Evolutionary conservation across 2,888 invertebrate genomes (phyloP).

Genomic region (Shargacucullia verbasci): DNA sequence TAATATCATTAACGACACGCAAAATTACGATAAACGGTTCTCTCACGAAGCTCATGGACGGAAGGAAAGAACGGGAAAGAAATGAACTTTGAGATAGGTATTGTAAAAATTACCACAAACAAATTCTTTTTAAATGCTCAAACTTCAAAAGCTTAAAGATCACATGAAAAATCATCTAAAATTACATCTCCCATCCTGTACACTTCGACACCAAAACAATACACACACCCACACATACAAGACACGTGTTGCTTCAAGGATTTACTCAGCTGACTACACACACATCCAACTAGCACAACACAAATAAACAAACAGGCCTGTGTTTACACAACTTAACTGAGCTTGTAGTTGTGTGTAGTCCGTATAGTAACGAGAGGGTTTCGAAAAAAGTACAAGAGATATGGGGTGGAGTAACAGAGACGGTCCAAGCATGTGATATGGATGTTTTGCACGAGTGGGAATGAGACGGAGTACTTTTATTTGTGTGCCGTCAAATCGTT

Average conservation of each 20-base stretch:
- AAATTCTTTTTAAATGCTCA: slow-evolving; percentile 30
- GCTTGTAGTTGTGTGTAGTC: slow-evolving; percentile 64
- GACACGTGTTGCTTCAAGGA: slow-evolving; percentile 68
- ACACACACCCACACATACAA: slow-evolving; percentile 59
- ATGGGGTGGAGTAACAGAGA: slow-evolving; percentile 72
- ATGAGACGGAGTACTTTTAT: slow-evolving; percentile 65
- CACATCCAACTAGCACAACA: slow-evolving; percentile 63
- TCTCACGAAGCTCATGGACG: background rate
- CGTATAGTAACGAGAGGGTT: slow-evolving; percentile 79
- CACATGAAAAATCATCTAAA: slow-evolving; percentile 57
- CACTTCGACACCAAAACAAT: slow-evolving; percentile 66
- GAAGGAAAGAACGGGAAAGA: no score
- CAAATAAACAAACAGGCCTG: slow-evolving; percentile 70
- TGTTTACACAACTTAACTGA: slow-evolving; percentile 64
- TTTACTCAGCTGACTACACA: slow-evolving; percentile 82
- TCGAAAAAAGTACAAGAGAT: slow-evolving; percentile 83
- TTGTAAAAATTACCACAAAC: slow-evolving; percentile 32
- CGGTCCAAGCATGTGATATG: slow-evolving; percentile 49
- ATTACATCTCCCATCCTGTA: slow-evolving; percentile 57
- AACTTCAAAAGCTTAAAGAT: slow-evolving; percentile 40
- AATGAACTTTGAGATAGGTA: background rate
- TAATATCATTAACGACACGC: no score
- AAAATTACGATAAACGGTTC: background rate
- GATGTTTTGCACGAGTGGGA: slow-evolving; percentile 53
- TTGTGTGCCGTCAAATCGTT: slow-evolving; percentile 72